phyloP scores from a whole-genome alignment of 37 sponge, comb jelly and placozoan species.

The Tethya wilhelma region DNA sequence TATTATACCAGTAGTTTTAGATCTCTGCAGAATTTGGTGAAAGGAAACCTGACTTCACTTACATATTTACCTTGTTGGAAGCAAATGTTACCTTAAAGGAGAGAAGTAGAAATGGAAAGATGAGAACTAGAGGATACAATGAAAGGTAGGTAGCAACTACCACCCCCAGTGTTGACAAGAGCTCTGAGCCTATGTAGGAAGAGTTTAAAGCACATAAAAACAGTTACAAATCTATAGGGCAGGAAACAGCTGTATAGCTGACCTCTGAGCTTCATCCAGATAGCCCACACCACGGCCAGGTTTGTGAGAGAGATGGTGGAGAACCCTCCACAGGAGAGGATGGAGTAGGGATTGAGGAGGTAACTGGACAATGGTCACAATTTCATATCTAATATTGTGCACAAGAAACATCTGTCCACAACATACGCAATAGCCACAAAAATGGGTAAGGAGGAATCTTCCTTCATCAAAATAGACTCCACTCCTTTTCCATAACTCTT shows the following conservation, averaged over 20 bases:
- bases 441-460: conserved; percentile 47
- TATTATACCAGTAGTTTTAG: too few species aligned
- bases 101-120: conserved; percentile 78
- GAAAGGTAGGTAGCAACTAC: conserved; percentile 81
- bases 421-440: conserved; percentile 69
- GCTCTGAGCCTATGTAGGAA: conserved; percentile 34
- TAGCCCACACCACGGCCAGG: conserved; percentile 42
- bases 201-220: not conserved
- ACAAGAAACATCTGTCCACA: too few species aligned
- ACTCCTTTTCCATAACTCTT: conserved; percentile 72
- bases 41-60: too few species aligned
- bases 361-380: conserved; percentile 63
- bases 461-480: conserved; percentile 63
- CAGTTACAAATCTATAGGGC: too few species aligned
- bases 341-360: conserved; percentile 81
- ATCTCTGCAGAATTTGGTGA: too few species aligned
- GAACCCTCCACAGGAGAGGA: conserved; percentile 72
- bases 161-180: conserved; percentile 71
- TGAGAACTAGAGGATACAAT: conserved; percentile 87
- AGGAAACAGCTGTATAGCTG: not conserved
- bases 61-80: too few species aligned
- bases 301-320: conserved; percentile 65
- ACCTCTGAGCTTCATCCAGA: conserved; percentile 77
- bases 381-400: too few species aligned
- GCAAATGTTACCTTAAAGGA: conserved; percentile 73